Percentiles rank a stretch among this genome's conserved stretches.
Evolutionary conservation across 1,140 invertebrate species (phyloP).

Genomic region (Araneus ventricosus): DNA sequence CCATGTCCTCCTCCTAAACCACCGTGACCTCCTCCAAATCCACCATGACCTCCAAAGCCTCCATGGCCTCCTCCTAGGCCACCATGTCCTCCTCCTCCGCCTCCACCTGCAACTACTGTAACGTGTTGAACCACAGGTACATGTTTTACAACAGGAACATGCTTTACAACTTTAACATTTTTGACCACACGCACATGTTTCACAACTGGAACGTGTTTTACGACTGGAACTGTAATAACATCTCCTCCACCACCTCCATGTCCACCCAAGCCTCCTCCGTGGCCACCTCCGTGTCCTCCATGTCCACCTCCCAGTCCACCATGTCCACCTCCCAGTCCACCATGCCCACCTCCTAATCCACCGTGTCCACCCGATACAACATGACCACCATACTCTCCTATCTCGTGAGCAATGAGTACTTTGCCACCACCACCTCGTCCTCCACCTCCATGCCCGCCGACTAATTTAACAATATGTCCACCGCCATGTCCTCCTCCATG

Average conservation of each 20-base stretch:
- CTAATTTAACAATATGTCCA: not conserved
- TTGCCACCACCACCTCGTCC: slow-evolving; percentile 55
- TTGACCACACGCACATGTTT: slow-evolving; percentile 64
- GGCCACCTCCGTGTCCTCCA: slow-evolving; percentile 43
- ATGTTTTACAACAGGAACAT: slow-evolving; percentile 70
- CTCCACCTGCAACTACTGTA: slow-evolving; percentile 47
- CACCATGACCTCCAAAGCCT: slow-evolving; percentile 15
- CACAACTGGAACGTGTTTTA: slow-evolving; percentile 51
- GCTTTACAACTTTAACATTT: slow-evolving; percentile 69
- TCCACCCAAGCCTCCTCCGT: slow-evolving; percentile 17
- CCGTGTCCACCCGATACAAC: slow-evolving; percentile 17
- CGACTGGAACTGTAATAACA: slow-evolving; percentile 39
- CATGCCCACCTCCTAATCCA: slow-evolving; percentile 43
- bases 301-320: not conserved
- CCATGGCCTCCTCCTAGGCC: not conserved
- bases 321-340: slow-evolving; percentile 47
- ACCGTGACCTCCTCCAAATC: slow-evolving; percentile 43
- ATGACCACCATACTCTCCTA: slow-evolving; percentile 65
- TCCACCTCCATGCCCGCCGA: slow-evolving; percentile 5
- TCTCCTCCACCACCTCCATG: slow-evolving; percentile 57
- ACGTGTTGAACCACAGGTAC: slow-evolving; percentile 65
- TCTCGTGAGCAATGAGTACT: slow-evolving; percentile 70
- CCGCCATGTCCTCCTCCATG: slow-evolving; percentile 2
- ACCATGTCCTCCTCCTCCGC: slow-evolving; percentile 47
- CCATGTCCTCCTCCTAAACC: not conserved